phyloP scores from a whole-genome alignment of 2,888 invertebrate species.

The Dasysyrphus albostriatus region DNA sequence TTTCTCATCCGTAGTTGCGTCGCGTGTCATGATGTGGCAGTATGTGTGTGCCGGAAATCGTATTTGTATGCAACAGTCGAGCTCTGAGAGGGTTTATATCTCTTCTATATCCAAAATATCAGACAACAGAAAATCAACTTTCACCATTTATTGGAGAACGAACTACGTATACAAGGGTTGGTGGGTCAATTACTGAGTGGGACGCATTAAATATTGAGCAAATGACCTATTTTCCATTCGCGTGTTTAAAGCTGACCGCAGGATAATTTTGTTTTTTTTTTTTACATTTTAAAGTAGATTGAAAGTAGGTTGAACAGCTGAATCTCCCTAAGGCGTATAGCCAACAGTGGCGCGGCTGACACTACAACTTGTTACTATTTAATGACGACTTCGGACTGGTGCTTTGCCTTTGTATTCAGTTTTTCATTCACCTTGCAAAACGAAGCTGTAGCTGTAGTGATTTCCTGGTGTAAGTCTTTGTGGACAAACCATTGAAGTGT shows the following conservation, averaged over 20 bases:
- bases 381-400: no score
- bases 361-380: no score
- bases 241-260: slow-evolving; percentile 43
- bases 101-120: neutral
- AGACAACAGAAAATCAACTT: slow-evolving; percentile 33
- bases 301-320: neutral
- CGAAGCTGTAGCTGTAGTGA: no score
- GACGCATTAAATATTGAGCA: slow-evolving; percentile 56
- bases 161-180: slow-evolving; percentile 20
- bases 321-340: neutral
- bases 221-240: slow-evolving; percentile 53
- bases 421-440: no score
- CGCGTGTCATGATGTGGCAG: neutral
- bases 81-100: neutral
- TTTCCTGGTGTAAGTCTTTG: no score
- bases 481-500: no score
- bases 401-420: no score
- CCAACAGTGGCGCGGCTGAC: no score
- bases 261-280: neutral
- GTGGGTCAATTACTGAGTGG: slow-evolving; percentile 23
- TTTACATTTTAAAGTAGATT: neutral
- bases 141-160: neutral
- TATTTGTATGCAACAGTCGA: slow-evolving; percentile 1
- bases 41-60: neutral
- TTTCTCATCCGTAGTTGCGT: neutral